Evolutionary conservation across 2,113 vertebrate genomes (phyloP).

Genomic region (Pachycephala philippinensis): DNA sequence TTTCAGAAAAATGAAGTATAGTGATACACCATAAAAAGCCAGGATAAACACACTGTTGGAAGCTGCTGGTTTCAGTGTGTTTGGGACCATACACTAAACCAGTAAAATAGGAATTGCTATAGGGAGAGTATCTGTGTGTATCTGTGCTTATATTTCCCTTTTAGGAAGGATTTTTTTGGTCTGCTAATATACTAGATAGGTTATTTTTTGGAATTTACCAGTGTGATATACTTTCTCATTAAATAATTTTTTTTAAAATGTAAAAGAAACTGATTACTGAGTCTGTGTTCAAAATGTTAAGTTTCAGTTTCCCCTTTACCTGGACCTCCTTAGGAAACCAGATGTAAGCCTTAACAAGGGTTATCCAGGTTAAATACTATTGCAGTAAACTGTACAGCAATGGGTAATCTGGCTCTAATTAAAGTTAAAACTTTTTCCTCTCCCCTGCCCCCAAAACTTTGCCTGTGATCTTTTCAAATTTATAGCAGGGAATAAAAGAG

Average conservation of each 20-base stretch:
- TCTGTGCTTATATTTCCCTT: not conserved
- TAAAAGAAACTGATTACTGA: not conserved
- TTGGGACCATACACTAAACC: not conserved
- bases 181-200: not conserved
- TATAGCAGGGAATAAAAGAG: constrained; percentile 4
- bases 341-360: constrained; percentile 43
- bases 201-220: not conserved
- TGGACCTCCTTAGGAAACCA: constrained; percentile 35
- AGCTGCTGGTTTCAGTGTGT: not conserved
- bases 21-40: not conserved
- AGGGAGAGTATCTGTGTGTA: not conserved
- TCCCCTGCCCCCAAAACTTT: not conserved
- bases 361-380: constrained; percentile 48
- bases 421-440: constrained; percentile 34
- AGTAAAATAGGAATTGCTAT: not conserved
- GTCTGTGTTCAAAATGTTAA: not conserved
- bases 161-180: not conserved
- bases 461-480: constrained; percentile 40
- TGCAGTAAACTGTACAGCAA: constrained; percentile 21
- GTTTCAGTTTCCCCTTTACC: not conserved
- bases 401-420: constrained; percentile 51
- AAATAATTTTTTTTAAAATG: not conserved
- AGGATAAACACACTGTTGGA: not conserved
- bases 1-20: not conserved
- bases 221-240: not conserved